Base-by-base conservation (phyloP, 2,797 vertebrate genomes). In the Rhinatrema bivittatum region DNA sequence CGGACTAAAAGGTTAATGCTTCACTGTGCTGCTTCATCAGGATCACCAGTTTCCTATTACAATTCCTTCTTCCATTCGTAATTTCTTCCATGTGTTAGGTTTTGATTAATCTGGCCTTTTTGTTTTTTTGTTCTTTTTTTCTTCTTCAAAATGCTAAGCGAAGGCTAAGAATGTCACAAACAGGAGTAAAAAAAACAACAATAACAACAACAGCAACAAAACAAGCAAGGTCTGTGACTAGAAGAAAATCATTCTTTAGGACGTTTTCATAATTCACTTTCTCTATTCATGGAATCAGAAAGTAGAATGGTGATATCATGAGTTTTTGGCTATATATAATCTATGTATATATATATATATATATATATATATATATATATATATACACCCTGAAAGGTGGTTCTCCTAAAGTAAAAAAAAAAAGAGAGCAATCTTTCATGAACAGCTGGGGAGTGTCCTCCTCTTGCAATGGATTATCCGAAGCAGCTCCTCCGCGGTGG, bases 1-100 rank as follows among this genome's bases (percentile, higher is more conserved):
- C n/a, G n/a, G 53, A 42, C 40, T 51, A 50, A n/a, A 60, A 70
- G 41, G 61, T 63, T 58, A 67, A 65, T 32, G 40, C 46, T 53
- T 46, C 47, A 35, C 39, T 50, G 32, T 30, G 11, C 46, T 46
- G 39, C 41, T 49, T 29, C 62, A 53, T 48, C 36, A 49, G 57
- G 42, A 49, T 50, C 35, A 62, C 31, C 26, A 25, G 41, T 53
- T 60, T 51, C 18, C 33, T 26, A 9, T 55, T 48, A 42, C 14
- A 24, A 29, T 20, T 26, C 4, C 7, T 56, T 39, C 46, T 52
- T 49, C 35, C n/a, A n/a, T n/a, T n/a, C 35, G 24, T 23, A 19
- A 34, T 36, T 29, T 55, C 37, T 33, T 34, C 24, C 25, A 9
- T 27, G 38, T 15, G 22, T 47, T 27, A 47, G 30, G 53, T 46